A percentile compares a stretch with the other conserved stretches of the same genome.
These are phyloP conservation scores for Cuculus canorus DNA, from an alignment of 2,797 vertebrate species.

Conservation along the genomic window DNA sequence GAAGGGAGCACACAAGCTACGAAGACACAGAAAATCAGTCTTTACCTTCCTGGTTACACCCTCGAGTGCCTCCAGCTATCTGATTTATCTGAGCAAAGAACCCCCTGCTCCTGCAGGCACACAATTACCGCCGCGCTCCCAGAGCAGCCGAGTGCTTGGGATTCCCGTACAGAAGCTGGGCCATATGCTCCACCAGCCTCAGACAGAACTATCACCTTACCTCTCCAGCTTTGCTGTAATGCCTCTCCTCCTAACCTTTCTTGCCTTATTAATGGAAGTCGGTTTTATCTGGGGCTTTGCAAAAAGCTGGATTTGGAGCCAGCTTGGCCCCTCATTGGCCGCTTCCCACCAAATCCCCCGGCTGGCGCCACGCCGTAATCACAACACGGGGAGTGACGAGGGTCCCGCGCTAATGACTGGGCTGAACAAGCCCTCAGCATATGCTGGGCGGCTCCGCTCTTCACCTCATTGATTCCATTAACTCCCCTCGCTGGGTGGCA, in stretches of 20 bases:
- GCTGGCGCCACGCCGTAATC: neutral
- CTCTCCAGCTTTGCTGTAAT: slow-evolving; percentile 56
- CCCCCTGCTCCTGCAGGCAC: neutral
- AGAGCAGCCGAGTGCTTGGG: neutral
- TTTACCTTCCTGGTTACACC: neutral
- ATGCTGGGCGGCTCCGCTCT: neutral
- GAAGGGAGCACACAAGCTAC: neutral
- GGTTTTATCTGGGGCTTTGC: slow-evolving; percentile 61
- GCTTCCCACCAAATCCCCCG: slow-evolving; percentile 27
- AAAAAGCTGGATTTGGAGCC: slow-evolving; percentile 61
- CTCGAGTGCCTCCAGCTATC: neutral
- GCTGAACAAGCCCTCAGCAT: neutral
- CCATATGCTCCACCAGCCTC: slow-evolving; percentile 71
- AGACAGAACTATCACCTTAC: slow-evolving; percentile 74
- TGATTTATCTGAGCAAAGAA: neutral
- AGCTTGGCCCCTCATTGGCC: slow-evolving; percentile 41
- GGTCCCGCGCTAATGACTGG: neutral
- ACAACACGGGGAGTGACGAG: neutral
- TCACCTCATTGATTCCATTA: slow-evolving; percentile 25
- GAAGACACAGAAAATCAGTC: neutral
- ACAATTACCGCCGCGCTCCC: neutral
- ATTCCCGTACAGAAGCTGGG: slow-evolving; percentile 25
- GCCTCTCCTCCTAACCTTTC: slow-evolving; percentile 60
- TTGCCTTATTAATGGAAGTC: slow-evolving; percentile 44
- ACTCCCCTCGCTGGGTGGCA: neutral